Evolutionary conservation across 2,797 vertebrate genomes (phyloP), one percentile per base, ranked within the genome.

Genomic region (Molothrus ater): DNA sequence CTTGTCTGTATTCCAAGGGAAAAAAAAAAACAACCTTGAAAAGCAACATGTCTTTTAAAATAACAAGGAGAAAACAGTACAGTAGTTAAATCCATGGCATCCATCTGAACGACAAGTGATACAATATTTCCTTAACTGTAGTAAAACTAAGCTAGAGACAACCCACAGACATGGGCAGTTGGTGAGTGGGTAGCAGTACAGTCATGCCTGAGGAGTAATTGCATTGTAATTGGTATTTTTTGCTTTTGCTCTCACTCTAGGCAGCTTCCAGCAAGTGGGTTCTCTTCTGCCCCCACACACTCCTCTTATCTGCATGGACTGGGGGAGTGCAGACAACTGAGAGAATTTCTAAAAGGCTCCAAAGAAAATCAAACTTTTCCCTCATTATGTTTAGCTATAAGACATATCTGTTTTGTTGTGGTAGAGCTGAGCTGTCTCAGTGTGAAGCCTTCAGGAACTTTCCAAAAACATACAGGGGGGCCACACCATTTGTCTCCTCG

Each of bases 131-230:
- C 63, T 90, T 81, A 91, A 50, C 69, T 75, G 13, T 86, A 92
- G 87, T 80, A 86, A 93, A 94, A 60, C 70, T 54, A 51, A 94
- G 45, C 60, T 73, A 56, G 85, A 59, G 59, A 16, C 80, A 91
- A 1, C 93, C 93, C 87, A 94, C 92, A 95, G 89, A 72, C 73
- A 82, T 3, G 72, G 94, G 92, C 94, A 96, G 94, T 96, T 94
- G 88, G 92, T 95, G 93, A 95, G 94, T 96, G 94, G 96, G 95
- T 70, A 92, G 92, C 42, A 64, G 83, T 51, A 89, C 83, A 90
- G 59, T 94, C 88, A 94, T 82, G 80, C 90, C 83, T 88, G 83
- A 82, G 68, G 34, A 95, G 29, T 70, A 95, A 95, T 92, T 87
- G 64, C 71, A 85, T 76, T 80, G 92, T 86, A 94, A 94, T 87